Conservation (phyloP, 2,888 invertebrate species). For the Sarcophaga caerulescens region DNA sequence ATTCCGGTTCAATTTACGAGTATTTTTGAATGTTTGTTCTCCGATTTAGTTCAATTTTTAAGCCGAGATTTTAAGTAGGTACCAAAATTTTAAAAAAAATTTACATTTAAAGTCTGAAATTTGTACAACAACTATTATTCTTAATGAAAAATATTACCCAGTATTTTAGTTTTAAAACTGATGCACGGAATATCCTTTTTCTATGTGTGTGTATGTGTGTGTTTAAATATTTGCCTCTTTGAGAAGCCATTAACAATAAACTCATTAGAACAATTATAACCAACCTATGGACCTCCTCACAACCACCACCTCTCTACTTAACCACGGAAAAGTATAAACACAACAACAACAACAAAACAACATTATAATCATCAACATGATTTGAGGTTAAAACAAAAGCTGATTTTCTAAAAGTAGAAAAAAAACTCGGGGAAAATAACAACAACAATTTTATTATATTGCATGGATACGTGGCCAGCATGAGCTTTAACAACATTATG, state of each 20-base stretch:
- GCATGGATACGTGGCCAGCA: background rate
- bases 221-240: background rate
- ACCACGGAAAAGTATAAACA: background rate
- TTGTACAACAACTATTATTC: too few relatives aligned
- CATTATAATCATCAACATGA: conserved; percentile 76
- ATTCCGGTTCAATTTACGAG: too few relatives aligned
- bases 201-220: background rate
- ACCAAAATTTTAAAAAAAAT: too few relatives aligned
- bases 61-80: too few relatives aligned
- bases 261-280: conserved; percentile 71
- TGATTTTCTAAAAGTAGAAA: conserved; percentile 71
- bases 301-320: background rate
- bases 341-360: conserved; percentile 11
- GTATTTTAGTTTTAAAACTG: background rate
- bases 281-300: background rate
- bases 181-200: background rate
- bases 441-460: background rate
- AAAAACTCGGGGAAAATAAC: background rate
- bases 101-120: too few relatives aligned
- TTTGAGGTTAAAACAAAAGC: conserved; percentile 78
- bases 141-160: too few relatives aligned
- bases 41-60: too few relatives aligned
- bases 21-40: too few relatives aligned
- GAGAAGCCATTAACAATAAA: conserved; percentile 72
- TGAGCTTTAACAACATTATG: conserved; percentile 28